Evolutionary conservation across 1,140 invertebrate genomes (phyloP).

Genomic region (Octopus bimaculoides): DNA sequence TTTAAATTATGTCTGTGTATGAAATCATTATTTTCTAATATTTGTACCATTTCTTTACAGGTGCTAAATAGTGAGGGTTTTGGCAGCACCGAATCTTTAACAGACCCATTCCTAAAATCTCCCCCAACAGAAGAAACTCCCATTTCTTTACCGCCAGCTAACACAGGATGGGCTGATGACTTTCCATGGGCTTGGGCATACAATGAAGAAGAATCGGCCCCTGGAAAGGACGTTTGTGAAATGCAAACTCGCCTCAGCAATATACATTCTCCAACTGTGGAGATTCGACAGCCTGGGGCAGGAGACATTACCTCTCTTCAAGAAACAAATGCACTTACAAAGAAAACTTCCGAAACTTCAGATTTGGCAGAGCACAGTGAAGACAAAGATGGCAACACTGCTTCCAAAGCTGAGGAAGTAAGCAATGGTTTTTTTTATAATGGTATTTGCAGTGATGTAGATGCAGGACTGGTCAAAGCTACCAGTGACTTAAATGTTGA

Average conservation of each 20-base stretch:
- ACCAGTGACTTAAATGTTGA: no score
- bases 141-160: constrained; percentile 14
- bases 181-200: constrained; percentile 26
- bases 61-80: constrained; percentile 5
- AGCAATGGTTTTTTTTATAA: neutral
- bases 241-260: neutral
- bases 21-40: neutral
- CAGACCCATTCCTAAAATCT: constrained; percentile 7
- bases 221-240: neutral
- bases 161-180: constrained; percentile 20
- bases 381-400: neutral
- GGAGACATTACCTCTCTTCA: constrained; percentile 1
- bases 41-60: neutral
- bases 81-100: neutral
- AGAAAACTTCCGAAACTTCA: neutral
- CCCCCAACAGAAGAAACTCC: neutral
- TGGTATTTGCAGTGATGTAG: constrained; percentile 11
- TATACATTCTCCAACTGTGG: neutral
- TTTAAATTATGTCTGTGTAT: neutral
- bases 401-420: neutral
- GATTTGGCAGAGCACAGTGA: neutral
- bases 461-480: neutral
- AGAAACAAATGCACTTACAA: constrained; percentile 7
- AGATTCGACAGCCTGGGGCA: neutral
- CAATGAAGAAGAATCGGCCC: constrained; percentile 19